A percentile compares a stretch with the other conserved stretches of the same genome.
These are phyloP conservation scores for Acrocyrtus sp. DNA, from an alignment of 2,888 invertebrate genomes.

Conservation along the genomic window DNA sequence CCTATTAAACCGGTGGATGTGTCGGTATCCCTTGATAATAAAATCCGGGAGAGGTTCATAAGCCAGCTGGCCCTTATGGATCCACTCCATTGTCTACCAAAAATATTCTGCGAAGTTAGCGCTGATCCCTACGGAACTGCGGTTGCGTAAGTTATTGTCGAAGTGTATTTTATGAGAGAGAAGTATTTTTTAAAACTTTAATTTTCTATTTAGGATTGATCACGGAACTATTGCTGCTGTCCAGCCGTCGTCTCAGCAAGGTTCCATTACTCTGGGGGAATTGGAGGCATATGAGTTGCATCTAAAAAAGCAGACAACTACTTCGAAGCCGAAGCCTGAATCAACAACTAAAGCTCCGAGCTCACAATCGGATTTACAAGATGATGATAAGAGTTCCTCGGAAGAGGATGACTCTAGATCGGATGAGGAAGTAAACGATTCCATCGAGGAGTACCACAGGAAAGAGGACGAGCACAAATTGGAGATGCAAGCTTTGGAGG, in stretches of 20 bases:
- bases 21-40: constrained; percentile 35
- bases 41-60: constrained; percentile 47
- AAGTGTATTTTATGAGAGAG: background rate
- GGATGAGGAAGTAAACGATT: constrained; percentile 34
- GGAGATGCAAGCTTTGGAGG: constrained; percentile 46
- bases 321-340: constrained; percentile 1
- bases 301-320: constrained; percentile 1
- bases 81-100: constrained; percentile 54
- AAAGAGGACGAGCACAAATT: constrained; percentile 44
- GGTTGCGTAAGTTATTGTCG: background rate
- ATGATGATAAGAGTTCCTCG: too few species aligned
- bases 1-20: constrained; percentile 20
- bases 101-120: constrained; percentile 56
- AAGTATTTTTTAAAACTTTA: too few species aligned
- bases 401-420: constrained; percentile 11
- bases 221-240: constrained; percentile 20
- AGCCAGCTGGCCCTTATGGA: constrained; percentile 52
- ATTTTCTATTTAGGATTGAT: constrained; percentile 19
- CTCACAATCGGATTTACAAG: too few species aligned
- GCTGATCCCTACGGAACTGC: constrained; percentile 33
- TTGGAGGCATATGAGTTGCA: constrained; percentile 17
- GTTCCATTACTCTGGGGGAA: constrained; percentile 15
- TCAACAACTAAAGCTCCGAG: too few species aligned
- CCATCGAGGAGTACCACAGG: constrained; percentile 26
- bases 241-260: background rate